Percentiles rank a stretch among this genome's conserved stretches.
Conservation (phyloP, 2,113 vertebrate species). For the Silurus asotus region DNA sequence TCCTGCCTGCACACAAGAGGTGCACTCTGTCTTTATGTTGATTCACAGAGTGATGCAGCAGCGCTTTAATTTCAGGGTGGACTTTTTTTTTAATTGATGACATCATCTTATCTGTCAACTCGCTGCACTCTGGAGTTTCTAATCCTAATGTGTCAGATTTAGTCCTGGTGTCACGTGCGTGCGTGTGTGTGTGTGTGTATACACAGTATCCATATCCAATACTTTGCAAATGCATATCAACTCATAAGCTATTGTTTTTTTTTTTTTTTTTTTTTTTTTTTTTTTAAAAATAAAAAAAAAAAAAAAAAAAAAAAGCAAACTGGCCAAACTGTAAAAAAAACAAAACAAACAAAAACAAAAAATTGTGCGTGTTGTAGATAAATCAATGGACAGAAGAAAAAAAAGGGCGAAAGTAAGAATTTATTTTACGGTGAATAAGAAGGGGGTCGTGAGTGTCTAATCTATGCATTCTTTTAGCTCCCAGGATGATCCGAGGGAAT, state of each 20-base stretch:
- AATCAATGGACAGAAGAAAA: conserved; percentile 53
- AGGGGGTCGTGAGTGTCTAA: conserved; percentile 72
- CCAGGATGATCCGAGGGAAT: conserved; percentile 56
- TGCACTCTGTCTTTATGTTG: not conserved
- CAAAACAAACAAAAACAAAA: not conserved
- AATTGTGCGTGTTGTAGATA: conserved; percentile 74
- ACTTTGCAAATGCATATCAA: conserved; percentile 59
- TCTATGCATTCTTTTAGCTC: conserved; percentile 91
- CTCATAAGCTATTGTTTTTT: conserved; percentile 70
- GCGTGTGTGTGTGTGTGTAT: conserved; percentile 24
- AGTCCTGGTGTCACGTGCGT: conserved; percentile 30
- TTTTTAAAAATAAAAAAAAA: too few species aligned
- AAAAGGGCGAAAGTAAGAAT: conserved; percentile 47
- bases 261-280: too few species aligned
- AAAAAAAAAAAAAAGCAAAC: too few species aligned
- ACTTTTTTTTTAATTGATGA: not conserved
- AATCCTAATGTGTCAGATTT: conserved; percentile 15
- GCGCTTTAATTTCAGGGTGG: not conserved
- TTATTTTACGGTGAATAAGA: conserved; percentile 66
- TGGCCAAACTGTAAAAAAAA: conserved; percentile 83
- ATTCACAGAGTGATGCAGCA: not conserved
- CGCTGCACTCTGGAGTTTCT: conserved; percentile 17
- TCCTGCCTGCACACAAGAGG: not conserved
- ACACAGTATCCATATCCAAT: conserved; percentile 31
- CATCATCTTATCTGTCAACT: not conserved